Evolutionary conservation across 2,113 vertebrate species (phyloP).

Genomic region (Terrapene triunguis): DNA sequence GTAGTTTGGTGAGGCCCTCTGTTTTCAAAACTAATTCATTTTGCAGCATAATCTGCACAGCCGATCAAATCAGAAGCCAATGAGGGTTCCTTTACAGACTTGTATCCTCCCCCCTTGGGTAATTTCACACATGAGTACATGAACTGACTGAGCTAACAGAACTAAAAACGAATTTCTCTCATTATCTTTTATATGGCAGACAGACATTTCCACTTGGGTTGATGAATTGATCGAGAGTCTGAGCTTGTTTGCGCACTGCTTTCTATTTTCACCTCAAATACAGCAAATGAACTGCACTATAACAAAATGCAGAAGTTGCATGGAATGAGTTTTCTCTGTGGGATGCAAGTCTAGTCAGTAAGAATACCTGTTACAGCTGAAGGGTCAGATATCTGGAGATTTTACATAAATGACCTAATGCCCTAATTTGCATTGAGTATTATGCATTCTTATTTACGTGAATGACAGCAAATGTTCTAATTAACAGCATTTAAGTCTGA

Average conservation of each 20-base stretch:
- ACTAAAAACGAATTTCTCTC: slow-evolving; percentile 65
- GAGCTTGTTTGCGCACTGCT: slow-evolving; percentile 20
- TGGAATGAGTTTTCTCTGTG: neutral
- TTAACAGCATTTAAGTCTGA: neutral
- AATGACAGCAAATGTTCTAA: neutral
- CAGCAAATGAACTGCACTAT: slow-evolving; percentile 4
- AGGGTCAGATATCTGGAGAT: neutral
- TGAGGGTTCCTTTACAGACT: slow-evolving; percentile 31
- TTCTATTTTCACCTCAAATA: slow-evolving; percentile 25
- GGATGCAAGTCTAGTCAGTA: neutral
- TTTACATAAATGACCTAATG: neutral
- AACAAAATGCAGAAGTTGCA: neutral
- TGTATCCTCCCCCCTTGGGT: slow-evolving; percentile 39
- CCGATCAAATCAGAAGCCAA: slow-evolving; percentile 49
- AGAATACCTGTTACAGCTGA: neutral
- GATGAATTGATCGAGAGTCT: slow-evolving; percentile 56
- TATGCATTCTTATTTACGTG: neutral
- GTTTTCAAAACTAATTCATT: slow-evolving; percentile 57
- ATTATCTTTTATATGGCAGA: slow-evolving; percentile 68
- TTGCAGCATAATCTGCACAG: slow-evolving; percentile 15
- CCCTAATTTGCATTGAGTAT: neutral
- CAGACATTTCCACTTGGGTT: slow-evolving; percentile 69
- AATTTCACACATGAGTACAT: slow-evolving; percentile 75
- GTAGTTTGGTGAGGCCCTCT: slow-evolving; percentile 5
- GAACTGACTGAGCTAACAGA: slow-evolving; percentile 45